Percentiles rank a stretch among this genome's conserved stretches.
Evolutionary conservation across 2,113 vertebrate species (phyloP).

Genomic region (Rattus norvegicus): DNA sequence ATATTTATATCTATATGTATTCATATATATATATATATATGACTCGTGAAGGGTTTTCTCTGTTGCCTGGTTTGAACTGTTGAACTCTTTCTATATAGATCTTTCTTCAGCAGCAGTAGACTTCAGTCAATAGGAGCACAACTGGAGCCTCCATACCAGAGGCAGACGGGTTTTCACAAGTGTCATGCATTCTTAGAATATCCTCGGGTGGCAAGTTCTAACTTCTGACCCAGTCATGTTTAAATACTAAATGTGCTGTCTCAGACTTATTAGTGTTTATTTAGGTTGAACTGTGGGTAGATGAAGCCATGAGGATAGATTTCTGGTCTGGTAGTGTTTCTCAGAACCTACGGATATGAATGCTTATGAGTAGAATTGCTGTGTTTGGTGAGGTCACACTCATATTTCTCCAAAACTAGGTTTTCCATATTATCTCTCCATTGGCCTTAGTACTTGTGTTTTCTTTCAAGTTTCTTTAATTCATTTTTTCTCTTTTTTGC

Average conservation of each 20-base stretch:
- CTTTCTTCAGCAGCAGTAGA: not conserved
- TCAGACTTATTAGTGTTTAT: slow-evolving; percentile 1
- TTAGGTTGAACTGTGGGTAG: not conserved
- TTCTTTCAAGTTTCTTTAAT: not conserved
- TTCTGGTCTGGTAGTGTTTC: not conserved
- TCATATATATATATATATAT: not conserved
- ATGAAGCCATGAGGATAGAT: not conserved
- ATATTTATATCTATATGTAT: too few relatives aligned
- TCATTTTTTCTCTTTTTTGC: not conserved
- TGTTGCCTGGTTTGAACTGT: not conserved
- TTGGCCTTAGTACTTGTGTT: not conserved
- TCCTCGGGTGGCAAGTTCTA: not conserved
- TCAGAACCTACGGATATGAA: not conserved
- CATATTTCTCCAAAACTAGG: not conserved
- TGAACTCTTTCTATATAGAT: not conserved
- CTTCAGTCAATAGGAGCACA: not conserved
- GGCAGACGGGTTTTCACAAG: not conserved
- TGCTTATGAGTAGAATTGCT: not conserved
- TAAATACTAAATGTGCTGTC: not conserved
- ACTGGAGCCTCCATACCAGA: not conserved
- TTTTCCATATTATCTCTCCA: not conserved
- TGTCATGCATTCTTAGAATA: not conserved
- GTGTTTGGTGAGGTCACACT: not conserved
- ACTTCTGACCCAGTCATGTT: not conserved
- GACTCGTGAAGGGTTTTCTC: not conserved